Evolutionary conservation across 2,113 vertebrate genomes (phyloP), one percentile per base, ranked within the genome.

Genomic region (Anolis sagrei): DNA sequence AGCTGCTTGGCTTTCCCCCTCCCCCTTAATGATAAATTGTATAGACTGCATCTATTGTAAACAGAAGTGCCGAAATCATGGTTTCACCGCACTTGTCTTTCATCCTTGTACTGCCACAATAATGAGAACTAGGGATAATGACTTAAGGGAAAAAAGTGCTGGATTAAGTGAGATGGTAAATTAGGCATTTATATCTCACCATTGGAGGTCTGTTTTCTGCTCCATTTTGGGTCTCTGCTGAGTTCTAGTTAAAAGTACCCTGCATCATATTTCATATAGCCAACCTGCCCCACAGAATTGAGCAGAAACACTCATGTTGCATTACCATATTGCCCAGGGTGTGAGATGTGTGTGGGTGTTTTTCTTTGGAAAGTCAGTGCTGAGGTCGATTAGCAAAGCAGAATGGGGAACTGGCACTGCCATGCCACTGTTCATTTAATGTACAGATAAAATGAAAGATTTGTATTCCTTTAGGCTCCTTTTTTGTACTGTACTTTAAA

Each of bases 141-240:
- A 93, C 90, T 94, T 93, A 91, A 92, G 90, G 89, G 93, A 27
- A 19, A 90, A 87, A 93, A 93, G 90, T 87, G 87, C 89, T 90
- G 91, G 89, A 94, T 95, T 94, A 96, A 95, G 92, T 92, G 90
- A 89, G 91, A 94, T 88, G 93, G 92, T 94, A 95, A 96, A 95
- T 94, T 95, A 95, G 90, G 89, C 93, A 94, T 94, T 94, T 95
- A 93, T 94, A 87, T 95, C 91, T 95, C 91, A 92, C 94, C 90
- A 92, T 88, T 94, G 92, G 90, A 95, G 90, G 83, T 88, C 92
- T 88, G 78, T 91, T 94, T 93, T 89, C 84, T 88, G 89, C 89
- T 92, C 86, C 77, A 84, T 93, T 87, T 51, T 34, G 86, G 92
- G 90, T 89, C 93, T 94, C 90, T 90, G 87, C 75, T 92, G 87